Base-by-base conservation (phyloP, 2,888 invertebrate species). In the Platypus cylindrus region DNA sequence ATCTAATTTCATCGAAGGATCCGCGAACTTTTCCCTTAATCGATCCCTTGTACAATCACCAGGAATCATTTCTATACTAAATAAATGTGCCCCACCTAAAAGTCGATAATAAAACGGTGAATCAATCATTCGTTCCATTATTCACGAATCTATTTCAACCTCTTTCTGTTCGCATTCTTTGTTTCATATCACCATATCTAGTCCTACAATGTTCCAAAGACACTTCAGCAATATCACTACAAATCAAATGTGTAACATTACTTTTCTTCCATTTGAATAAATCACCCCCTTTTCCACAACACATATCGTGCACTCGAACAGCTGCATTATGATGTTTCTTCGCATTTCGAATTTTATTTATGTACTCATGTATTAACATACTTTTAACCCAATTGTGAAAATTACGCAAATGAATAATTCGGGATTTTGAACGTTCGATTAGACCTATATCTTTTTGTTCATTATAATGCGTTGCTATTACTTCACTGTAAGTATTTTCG, bases 341-440 rank as follows among this genome's bases (percentile, higher is more conserved):
- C 3, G 54, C 63, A 45, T 71, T 69, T 51, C 71, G 76, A 28
- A 76, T 69, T 59, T 73, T 77, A 43, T 65, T 73, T 50, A 75
- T 65, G 61, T 80, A 79, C 63, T 83, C 75, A 71, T 85, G 78
- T 50, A 99, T 95, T 1, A 94, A 67, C 67, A 90, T 85, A 60
- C 89, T 87, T 66, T 98, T 99, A 9, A 94, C 78, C 97, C 97
- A 99, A 61, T 99, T 98, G 61, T 99, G 98, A 57, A 97, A 94
- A 63, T 95, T 98, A 46, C 98, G 71, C 67, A 98, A 71, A 57
- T 84, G 80, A 51, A 87, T 82, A 49, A 99, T 98, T 16, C 89
- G 76, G 16, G 94, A 94, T 52, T 86, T 78, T 45, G 76, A 76
- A 30, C 98, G 70, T 48, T 79, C 79, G 30, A 69, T 72, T 23